These are phyloP conservation scores for Epinotia demarniana DNA, from an alignment of 2,888 invertebrate genomes.

Conservation along the genomic window DNA sequence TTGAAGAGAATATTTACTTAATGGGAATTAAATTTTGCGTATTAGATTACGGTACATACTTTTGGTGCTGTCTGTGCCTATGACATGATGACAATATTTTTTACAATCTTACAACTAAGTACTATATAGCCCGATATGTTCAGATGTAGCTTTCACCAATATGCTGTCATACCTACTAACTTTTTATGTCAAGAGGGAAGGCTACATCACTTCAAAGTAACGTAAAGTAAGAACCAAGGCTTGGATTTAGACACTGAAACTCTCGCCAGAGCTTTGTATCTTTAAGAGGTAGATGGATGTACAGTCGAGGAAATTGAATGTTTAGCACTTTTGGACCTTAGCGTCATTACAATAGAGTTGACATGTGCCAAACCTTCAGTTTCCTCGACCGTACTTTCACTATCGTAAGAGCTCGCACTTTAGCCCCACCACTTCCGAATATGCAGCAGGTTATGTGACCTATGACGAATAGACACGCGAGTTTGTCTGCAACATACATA, in stretches of 20 bases:
- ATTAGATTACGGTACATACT: too few species aligned
- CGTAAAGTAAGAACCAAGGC: not conserved
- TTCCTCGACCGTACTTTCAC: too few species aligned
- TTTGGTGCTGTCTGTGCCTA: too few species aligned
- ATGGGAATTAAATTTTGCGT: too few species aligned
- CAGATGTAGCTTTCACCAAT: not conserved
- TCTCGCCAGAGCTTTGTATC: conserved; percentile 12
- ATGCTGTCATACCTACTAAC: not conserved
- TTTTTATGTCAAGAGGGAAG: not conserved
- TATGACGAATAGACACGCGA: conserved; percentile 1
- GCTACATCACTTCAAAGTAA: not conserved
- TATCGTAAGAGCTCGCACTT: conserved; percentile 8
- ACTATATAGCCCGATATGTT: not conserved
- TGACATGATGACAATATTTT: too few species aligned
- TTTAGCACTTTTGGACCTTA: too few species aligned
- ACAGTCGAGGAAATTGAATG: too few species aligned
- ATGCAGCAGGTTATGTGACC: not conserved
- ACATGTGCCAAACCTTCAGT: too few species aligned
- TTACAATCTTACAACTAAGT: too few species aligned
- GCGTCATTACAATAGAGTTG: too few species aligned
- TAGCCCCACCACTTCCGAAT: not conserved
- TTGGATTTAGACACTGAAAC: conserved; percentile 5
- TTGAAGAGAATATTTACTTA: too few species aligned
- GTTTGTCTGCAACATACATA: not conserved
- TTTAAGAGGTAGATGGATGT: conserved; percentile 5